Evolutionary conservation across 2,888 invertebrate species (phyloP).

Genomic region (Spodoptera exigua): DNA sequence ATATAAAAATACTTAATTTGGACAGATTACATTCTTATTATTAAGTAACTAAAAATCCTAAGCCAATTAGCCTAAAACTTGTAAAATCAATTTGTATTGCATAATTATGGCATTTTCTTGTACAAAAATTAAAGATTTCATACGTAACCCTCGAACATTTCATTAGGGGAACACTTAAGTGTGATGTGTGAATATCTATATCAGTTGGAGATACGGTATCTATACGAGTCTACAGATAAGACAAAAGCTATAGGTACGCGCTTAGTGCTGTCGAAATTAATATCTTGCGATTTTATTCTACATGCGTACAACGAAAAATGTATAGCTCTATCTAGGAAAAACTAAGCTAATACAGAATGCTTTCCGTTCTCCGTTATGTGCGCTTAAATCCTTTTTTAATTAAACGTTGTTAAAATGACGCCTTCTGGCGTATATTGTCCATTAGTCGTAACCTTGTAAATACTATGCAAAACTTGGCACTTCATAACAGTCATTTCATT

Average conservation of each 20-base stretch:
- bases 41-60: constrained; percentile 70
- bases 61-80: constrained; percentile 45
- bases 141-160: constrained; percentile 53
- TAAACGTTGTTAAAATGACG: constrained; percentile 43
- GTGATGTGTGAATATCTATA: constrained; percentile 77
- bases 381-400: constrained; percentile 31
- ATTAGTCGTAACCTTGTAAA: constrained; percentile 52
- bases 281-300: constrained; percentile 63
- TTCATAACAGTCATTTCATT: constrained; percentile 57
- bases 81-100: constrained; percentile 45
- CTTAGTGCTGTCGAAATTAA: constrained; percentile 67
- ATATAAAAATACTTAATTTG: constrained; percentile 62
- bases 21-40: constrained; percentile 69
- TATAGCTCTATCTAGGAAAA: constrained; percentile 46
- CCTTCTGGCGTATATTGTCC: constrained; percentile 43
- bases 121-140: constrained; percentile 57
- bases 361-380: constrained; percentile 22
- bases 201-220: constrained; percentile 79
- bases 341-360: constrained; percentile 52
- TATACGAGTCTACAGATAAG: constrained; percentile 69
- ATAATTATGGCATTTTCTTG: constrained; percentile 75
- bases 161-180: constrained; percentile 58
- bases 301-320: constrained; percentile 43
- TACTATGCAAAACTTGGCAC: constrained; percentile 72
- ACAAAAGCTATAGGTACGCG: constrained; percentile 56